phyloP scores from a whole-genome alignment of 1,140 invertebrate species.

The Battus philenor region DNA sequence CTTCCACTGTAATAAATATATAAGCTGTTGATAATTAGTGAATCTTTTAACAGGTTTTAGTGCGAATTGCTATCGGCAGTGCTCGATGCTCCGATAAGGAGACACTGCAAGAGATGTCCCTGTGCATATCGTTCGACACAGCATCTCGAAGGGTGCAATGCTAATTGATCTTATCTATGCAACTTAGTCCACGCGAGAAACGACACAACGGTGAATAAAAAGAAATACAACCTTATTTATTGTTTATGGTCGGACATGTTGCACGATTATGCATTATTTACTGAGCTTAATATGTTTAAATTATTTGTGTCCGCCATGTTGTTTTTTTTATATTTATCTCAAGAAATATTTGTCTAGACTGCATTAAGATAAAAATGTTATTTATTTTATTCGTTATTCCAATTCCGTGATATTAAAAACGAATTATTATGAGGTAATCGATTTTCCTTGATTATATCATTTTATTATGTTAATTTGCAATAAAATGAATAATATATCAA shows the following conservation, averaged over 20 bases:
- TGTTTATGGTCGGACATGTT: constrained; percentile 5
- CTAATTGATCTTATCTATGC: constrained; percentile 61
- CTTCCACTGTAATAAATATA: too few species aligned
- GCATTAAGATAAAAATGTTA: not conserved
- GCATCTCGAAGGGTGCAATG: constrained; percentile 40
- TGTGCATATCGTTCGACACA: constrained; percentile 41
- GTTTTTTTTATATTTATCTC: not conserved
- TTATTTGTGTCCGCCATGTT: not conserved
- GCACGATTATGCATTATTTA: not conserved
- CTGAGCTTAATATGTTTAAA: constrained; percentile 5
- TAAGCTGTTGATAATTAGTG: too few species aligned
- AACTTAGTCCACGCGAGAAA: constrained; percentile 22
- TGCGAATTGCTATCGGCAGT: constrained; percentile 23
- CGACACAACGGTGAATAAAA: constrained; percentile 16
- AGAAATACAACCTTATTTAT: constrained; percentile 16
- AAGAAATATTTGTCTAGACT: constrained; percentile 1
- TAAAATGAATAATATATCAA: too few species aligned
- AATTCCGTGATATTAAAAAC: too few species aligned
- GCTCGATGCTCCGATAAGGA: constrained; percentile 28
- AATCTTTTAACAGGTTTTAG: too few species aligned
- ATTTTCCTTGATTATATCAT: too few species aligned
- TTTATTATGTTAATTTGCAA: too few species aligned
- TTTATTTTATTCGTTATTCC: too few species aligned
- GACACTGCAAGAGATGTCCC: constrained; percentile 37
- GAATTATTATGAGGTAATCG: too few species aligned